Base-by-base conservation (phyloP, 2,797 vertebrate species). In the Pyrocephalus nanus region DNA sequence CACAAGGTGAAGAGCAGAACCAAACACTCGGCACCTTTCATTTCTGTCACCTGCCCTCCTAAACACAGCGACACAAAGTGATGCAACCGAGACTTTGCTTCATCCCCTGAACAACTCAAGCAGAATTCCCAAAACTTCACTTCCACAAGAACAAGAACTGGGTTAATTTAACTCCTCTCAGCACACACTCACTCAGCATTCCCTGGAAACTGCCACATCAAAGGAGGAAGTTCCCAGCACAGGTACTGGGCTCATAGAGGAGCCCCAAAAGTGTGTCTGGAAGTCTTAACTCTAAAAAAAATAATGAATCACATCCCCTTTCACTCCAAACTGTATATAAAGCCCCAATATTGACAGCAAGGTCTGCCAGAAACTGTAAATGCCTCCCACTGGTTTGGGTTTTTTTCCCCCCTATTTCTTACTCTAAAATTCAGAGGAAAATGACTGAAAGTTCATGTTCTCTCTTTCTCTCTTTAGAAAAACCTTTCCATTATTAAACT, bases 21-120 rank as follows among this genome's bases (percentile, higher is more conserved):
- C 47, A 78, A 67, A 50, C 5, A 45, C 38, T 42, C 26, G 19
- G 18, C 8, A 48, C 7, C n/a, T 54, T 25, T 27, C 3, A n/a
- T 58, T 83, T 81, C 55, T 5, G 4, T 30, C 64, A 73, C 47
- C 30, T 65, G 11, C 21, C 26, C 55, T 78, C 18, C 72, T 47
- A 23, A 23, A 6, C 2, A 2, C n/a, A 19, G 32, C 1, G 34
- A 29, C 0, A 2, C 36, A 27, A 12, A 48, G 54, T 4, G 23
- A 87, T 25, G 69, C 54, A 91, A 18, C 11, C 21, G 18, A 75
- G 25, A 29, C 27, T 10, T 5, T 4, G 3, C 12, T 48, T 61
- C 50, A 54, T 6, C 32, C 53, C 62, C 67, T 54, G n/a, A 91
- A 70, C 45, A 77, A 34, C 45, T 43, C 32, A 34, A 45, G 69